phyloP scores from a whole-genome alignment of 2,113 vertebrate species.

The Platysteira castanea region DNA sequence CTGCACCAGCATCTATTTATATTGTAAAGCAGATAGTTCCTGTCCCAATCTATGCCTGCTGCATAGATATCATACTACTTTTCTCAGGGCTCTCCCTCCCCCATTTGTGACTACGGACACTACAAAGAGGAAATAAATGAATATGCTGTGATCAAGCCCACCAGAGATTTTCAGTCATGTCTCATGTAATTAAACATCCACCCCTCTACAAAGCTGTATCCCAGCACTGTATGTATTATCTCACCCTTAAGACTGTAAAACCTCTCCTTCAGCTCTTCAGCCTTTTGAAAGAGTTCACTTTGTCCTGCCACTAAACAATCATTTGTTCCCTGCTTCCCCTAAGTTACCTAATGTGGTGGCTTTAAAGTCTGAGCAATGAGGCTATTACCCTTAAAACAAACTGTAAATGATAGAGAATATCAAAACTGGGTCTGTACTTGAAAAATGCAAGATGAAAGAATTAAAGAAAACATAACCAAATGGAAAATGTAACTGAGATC shows the following conservation, averaged over 20 bases:
- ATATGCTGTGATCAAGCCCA: not conserved
- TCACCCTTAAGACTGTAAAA: not conserved
- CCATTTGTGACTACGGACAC: not conserved
- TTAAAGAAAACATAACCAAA: not conserved
- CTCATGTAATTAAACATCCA: not conserved
- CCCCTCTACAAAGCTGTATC: not conserved
- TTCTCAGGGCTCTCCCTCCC: not conserved
- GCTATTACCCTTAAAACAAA: not conserved
- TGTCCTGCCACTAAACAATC: not conserved
- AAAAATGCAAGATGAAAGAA: not conserved
- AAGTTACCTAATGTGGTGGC: not conserved
- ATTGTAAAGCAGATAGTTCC: not conserved
- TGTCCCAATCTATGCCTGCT: not conserved
- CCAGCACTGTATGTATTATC: not conserved
- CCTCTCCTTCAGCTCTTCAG: not conserved
- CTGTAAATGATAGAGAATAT: not conserved
- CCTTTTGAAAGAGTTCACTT: not conserved
- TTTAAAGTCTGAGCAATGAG: not conserved
- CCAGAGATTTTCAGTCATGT: not conserved
- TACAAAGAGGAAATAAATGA: not conserved
- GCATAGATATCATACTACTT: not conserved
- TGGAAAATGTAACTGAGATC: not conserved
- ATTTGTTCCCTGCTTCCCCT: not conserved
- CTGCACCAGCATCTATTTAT: not conserved
- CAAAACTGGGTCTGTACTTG: not conserved